phyloP scores from a whole-genome alignment of 2,113 vertebrate genomes.

The Chamaetylas fuelleborni region DNA sequence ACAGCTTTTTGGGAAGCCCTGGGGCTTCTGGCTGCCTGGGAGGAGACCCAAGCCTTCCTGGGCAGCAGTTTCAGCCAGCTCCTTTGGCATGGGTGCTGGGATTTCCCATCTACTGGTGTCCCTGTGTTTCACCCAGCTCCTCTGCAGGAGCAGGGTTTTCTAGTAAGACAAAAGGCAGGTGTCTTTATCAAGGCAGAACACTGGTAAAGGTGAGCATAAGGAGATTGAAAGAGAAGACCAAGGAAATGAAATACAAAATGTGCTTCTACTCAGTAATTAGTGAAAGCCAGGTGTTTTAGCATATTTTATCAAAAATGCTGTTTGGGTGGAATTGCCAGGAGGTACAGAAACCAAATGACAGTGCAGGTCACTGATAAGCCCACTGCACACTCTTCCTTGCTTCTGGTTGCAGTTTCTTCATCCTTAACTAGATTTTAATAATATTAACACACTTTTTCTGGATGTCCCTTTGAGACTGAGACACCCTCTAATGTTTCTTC shows the following conservation, averaged over 20 bases:
- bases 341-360: neutral
- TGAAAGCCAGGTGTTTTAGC: neutral
- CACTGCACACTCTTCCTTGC: neutral
- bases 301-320: neutral
- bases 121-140: neutral
- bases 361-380: neutral
- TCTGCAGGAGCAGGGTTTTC: neutral
- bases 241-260: neutral
- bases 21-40: neutral
- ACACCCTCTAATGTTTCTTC: neutral
- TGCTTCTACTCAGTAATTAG: neutral
- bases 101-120: neutral
- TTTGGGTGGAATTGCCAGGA: neutral
- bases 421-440: neutral
- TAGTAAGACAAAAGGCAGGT: neutral
- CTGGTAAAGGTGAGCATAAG: neutral
- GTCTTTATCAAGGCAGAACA: neutral
- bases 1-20: neutral
- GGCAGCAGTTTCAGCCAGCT: neutral
- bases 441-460: neutral
- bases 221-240: neutral
- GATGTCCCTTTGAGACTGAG: neutral
- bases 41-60: neutral
- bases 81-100: neutral
- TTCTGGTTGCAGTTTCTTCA: neutral